Percentiles rank a stretch among this genome's conserved stretches.
Evolutionary conservation across 2,888 invertebrate species (phyloP).

Genomic region (Hypena proboscidalis): DNA sequence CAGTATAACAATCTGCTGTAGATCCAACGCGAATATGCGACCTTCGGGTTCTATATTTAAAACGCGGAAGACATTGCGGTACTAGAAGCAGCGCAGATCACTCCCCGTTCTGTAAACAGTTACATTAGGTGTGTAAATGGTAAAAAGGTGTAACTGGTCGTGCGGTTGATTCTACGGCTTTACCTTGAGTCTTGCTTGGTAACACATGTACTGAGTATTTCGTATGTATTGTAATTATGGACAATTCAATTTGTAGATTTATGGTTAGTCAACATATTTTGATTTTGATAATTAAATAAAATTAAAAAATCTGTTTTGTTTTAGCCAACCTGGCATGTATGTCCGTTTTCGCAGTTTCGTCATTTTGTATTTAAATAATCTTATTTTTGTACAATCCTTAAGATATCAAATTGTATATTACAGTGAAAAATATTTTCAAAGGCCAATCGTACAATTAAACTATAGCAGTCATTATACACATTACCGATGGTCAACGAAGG

Average conservation of each 20-base stretch:
- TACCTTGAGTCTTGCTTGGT: conserved; percentile 9
- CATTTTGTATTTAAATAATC: no score
- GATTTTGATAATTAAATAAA: no score
- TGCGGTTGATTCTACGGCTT: conserved; percentile 14
- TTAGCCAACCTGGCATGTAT: conserved; percentile 1
- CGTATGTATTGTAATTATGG: no score
- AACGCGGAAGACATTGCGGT: conserved; percentile 79
- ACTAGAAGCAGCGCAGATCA: conserved; percentile 69
- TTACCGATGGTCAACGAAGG: conserved; percentile 4
- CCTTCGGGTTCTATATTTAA: conserved; percentile 82
- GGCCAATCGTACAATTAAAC: background rate
- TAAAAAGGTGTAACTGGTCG: conserved; percentile 53
- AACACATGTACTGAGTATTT: conserved; percentile 9
- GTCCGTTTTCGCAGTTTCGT: background rate
- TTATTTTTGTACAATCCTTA: no score
- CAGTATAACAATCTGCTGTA: conserved; percentile 55
- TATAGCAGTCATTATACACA: background rate
- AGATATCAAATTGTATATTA: no score
- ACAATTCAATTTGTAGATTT: no score
- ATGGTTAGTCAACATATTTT: no score
- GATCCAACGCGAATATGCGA: conserved; percentile 69
- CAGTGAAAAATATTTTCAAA: no score
- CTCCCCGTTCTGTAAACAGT: conserved; percentile 70
- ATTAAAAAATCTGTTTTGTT: no score
- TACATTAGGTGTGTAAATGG: conserved; percentile 64